phyloP scores from a whole-genome alignment of 2,888 invertebrate species.

The Plemyria rubiginata region DNA sequence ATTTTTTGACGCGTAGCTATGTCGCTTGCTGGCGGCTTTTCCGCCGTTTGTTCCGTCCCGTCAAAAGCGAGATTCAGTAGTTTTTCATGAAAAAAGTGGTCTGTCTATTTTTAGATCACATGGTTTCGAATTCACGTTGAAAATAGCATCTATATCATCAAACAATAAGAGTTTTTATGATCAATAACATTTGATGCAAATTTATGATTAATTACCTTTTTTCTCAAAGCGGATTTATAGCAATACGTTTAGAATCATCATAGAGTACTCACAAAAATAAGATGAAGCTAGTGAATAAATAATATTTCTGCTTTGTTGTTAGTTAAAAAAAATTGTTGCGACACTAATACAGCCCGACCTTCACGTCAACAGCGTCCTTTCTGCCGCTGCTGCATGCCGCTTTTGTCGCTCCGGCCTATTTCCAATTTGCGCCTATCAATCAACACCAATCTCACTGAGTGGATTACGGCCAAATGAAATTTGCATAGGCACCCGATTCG shows the following conservation, averaged over 20 bases:
- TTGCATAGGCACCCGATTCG: slow-evolving; percentile 85
- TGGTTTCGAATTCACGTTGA: not conserved
- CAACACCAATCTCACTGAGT: slow-evolving; percentile 89
- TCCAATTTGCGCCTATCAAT: slow-evolving; percentile 90
- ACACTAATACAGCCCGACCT: slow-evolving; percentile 17
- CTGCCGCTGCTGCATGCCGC: slow-evolving; percentile 44
- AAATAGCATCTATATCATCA: not conserved
- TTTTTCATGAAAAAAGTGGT: slow-evolving; percentile 10
- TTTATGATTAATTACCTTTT: not conserved
- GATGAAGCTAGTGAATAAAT: too few relatives aligned
- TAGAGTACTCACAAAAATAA: too few relatives aligned
- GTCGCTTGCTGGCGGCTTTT: slow-evolving; percentile 44
- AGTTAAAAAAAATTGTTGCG: not conserved
- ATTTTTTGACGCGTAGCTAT: slow-evolving; percentile 44
- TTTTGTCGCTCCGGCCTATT: slow-evolving; percentile 73
- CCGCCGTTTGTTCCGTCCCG: slow-evolving; percentile 46
- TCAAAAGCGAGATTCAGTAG: slow-evolving; percentile 22
- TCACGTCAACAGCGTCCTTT: slow-evolving; percentile 25
- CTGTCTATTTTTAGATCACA: slow-evolving; percentile 8
- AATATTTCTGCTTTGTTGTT: too few relatives aligned
- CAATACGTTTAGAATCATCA: too few relatives aligned
- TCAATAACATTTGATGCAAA: not conserved
- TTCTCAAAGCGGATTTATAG: too few relatives aligned
- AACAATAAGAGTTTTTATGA: not conserved
- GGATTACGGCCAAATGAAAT: slow-evolving; percentile 89